Conservation (phyloP, 2,113 vertebrate species). For the Aviceda subcristata region DNA sequence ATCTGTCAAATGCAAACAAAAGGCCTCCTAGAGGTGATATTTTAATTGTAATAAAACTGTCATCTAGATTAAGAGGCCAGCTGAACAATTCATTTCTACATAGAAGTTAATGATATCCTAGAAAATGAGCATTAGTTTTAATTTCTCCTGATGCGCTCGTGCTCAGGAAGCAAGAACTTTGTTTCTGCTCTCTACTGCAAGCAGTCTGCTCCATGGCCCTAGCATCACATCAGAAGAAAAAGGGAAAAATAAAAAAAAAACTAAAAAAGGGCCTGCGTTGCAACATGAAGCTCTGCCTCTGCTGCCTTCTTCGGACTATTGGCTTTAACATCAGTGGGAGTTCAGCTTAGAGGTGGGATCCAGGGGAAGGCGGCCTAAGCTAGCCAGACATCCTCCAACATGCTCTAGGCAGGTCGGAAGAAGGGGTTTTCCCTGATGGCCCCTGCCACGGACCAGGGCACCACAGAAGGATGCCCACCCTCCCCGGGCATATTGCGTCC, state of each 20-base stretch:
- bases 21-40: constrained; percentile 63
- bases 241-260: accelerated
- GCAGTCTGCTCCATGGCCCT: background rate
- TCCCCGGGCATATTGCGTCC: background rate
- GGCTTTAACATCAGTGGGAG: background rate
- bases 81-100: constrained; percentile 55
- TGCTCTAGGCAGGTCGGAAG: background rate
- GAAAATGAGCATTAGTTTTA: constrained; percentile 30
- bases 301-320: background rate
- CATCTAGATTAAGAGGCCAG: constrained; percentile 70
- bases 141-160: constrained; percentile 25
- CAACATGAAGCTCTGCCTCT: background rate
- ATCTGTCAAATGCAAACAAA: constrained; percentile 68
- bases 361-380: background rate
- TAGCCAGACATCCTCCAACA: background rate
- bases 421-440: background rate
- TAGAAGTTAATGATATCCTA: constrained; percentile 42
- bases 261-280: background rate
- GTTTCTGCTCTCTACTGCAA: background rate
- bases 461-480: accelerated
- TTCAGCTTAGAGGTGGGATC: background rate
- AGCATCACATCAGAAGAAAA: background rate
- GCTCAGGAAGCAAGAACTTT: constrained; percentile 8
- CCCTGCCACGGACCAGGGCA: background rate
- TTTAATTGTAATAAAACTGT: constrained; percentile 78